Evolutionary conservation across 1,140 invertebrate genomes (phyloP), one percentile per base, ranked within the genome.

Genomic region (Lepidurus arcticus): DNA sequence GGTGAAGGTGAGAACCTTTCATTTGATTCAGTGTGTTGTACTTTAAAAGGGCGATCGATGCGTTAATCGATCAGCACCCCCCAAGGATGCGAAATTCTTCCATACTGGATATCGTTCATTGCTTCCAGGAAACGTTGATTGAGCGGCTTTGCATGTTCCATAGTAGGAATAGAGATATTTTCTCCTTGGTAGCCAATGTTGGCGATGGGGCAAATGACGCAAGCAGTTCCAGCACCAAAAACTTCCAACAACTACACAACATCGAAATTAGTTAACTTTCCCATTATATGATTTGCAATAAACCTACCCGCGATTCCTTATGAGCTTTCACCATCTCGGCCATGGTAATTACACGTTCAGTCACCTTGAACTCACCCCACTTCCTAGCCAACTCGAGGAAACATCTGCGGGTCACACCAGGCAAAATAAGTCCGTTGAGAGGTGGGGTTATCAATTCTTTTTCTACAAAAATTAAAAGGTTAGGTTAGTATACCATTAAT

Each of bases 161-260:
- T 88, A 1, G 94, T 95, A 79, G 93, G 93, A 78, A 95, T 89
- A 7, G 88, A 82, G 76, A 95, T 86, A 80, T 88, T 83, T 79
- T 89, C 81, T 5, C 88, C 91, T 79, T 91, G 76, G 84, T 91
- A 96, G 47, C 90, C 87, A 76, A 99, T 94, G 44, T 88, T 87
- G 43, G 91, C 91, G 53, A 99, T 90, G 1, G 97, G 97, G 83
- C 93, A 96, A 1, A 99, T 91, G 74, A 96, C 88, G 81, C 94
- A 95, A 0, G 97, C 97, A 24, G 97, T 99, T 76, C 97, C 97
- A 74, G 94, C 89, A 73, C 96, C 96, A 87, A 99, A 99, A 82
- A 98, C 88, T 86, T 98, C 96, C 80, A 97, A 83, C 74, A 98
- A 84, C 95, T 97, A 85, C 16, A 87, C 81, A 78, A 82, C 45